Evolutionary conservation across 2,888 invertebrate genomes (phyloP).

Genomic region (Rotaria magnacalcarata): DNA sequence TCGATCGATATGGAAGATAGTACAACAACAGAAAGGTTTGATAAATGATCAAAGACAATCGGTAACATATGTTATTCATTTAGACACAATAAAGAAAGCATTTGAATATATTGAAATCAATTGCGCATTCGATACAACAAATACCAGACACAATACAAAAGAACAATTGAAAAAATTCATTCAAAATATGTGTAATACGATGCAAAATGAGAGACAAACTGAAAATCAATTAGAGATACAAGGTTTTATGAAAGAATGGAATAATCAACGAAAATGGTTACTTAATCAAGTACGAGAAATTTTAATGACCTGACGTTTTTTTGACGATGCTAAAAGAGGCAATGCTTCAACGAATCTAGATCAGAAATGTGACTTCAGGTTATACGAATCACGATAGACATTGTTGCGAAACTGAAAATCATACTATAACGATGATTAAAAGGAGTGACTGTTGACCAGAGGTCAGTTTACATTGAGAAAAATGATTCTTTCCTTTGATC

Average conservation of each 20-base stretch:
- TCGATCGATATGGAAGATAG: neutral
- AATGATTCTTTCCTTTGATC: too few species aligned
- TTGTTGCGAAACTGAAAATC: too few species aligned
- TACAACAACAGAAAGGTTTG: neutral
- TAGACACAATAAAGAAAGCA: neutral
- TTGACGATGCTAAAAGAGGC: too few species aligned
- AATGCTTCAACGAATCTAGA: too few species aligned
- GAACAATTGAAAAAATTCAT: neutral
- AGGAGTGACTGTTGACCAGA: too few species aligned
- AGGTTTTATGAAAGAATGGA: constrained; percentile 22
- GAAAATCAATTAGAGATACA: constrained; percentile 36
- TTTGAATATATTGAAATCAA: neutral
- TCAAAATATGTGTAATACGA: neutral
- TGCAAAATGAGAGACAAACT: neutral
- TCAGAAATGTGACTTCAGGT: too few species aligned
- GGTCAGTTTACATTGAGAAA: too few species aligned
- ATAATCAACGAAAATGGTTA: constrained; percentile 20
- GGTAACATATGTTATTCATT: neutral
- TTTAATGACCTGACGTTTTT: too few species aligned
- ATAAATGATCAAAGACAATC: neutral
- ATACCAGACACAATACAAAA: neutral
- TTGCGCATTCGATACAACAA: neutral
- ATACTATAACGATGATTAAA: too few species aligned
- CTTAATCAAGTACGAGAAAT: neutral
- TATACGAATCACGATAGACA: too few species aligned